These are phyloP conservation scores for Cataglyphis cursor DNA, from an alignment of 2,888 invertebrate species.

Conservation along the genomic window DNA sequence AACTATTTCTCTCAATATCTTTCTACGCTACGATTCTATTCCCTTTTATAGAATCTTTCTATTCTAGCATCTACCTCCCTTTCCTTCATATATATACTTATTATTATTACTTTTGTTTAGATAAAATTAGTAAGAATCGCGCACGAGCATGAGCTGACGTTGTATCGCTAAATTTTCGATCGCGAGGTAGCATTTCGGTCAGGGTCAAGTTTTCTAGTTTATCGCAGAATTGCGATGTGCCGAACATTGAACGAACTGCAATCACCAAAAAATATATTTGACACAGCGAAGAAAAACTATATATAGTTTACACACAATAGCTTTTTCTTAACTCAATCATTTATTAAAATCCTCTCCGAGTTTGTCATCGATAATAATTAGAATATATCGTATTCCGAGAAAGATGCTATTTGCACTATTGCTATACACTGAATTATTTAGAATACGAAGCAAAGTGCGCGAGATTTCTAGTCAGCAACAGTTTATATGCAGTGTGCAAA, in stretches of 20 bases:
- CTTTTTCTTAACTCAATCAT: background rate
- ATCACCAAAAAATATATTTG: background rate
- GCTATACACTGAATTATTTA: background rate
- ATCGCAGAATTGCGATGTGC: constrained; percentile 69
- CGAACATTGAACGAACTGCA: constrained; percentile 6
- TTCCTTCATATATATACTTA: background rate
- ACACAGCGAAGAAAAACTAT: background rate
- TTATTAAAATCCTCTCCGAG: background rate
- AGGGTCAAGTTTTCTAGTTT: constrained; percentile 58
- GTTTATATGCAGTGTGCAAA: constrained; percentile 29
- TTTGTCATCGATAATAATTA: constrained; percentile 2
- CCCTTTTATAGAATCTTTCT: constrained; percentile 29
- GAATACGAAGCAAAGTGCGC: background rate
- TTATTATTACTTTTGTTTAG: constrained; percentile 14
- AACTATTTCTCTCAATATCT: constrained; percentile 7
- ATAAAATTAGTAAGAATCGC: constrained; percentile 24
- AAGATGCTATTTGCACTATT: background rate
- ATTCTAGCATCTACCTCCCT: constrained; percentile 48
- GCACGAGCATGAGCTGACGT: constrained; percentile 25
- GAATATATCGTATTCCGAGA: background rate
- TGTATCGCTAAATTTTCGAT: constrained; percentile 43
- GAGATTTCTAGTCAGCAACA: constrained; percentile 33
- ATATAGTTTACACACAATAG: background rate
- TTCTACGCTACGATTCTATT: background rate
- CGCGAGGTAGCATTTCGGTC: constrained; percentile 1